Evolutionary conservation across 2,797 vertebrate genomes (phyloP).

Genomic region (Malurus leucopterus): DNA sequence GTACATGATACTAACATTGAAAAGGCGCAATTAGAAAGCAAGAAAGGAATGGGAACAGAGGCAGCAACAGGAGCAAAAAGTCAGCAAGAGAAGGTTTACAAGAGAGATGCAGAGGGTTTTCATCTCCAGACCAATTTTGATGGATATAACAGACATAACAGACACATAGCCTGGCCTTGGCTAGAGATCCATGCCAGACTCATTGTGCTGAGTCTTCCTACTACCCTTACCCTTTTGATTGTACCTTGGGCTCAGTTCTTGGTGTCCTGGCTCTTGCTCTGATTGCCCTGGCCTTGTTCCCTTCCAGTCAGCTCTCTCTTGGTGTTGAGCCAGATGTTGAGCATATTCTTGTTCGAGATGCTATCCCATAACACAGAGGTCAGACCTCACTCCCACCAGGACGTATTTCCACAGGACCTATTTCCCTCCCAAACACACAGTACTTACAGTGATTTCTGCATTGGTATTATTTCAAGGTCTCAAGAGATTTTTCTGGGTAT

Average conservation of each 20-base stretch:
- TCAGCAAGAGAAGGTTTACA: neutral
- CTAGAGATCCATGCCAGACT: neutral
- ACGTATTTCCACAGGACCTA: neutral
- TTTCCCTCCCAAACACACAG: neutral
- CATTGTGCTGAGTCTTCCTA: neutral
- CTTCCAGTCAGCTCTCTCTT: neutral
- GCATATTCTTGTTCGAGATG: neutral
- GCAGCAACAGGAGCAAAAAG: neutral
- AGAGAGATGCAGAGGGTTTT: neutral
- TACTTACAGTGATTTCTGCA: neutral
- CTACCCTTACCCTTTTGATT: neutral
- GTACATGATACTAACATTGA: neutral
- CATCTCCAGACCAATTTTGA: neutral
- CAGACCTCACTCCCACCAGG: neutral
- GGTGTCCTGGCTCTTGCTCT: neutral
- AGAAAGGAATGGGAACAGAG: neutral
- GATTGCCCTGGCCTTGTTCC: neutral
- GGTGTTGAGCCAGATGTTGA: neutral
- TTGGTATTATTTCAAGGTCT: neutral
- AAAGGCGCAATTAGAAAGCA: neutral
- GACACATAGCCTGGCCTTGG: neutral
- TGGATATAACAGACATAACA: neutral
- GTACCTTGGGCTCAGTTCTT: neutral
- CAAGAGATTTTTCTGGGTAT: neutral
- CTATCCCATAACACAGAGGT: neutral